Evolutionary conservation across 2,888 invertebrate genomes (phyloP).

Genomic region (Alloscopus bannaensis): DNA sequence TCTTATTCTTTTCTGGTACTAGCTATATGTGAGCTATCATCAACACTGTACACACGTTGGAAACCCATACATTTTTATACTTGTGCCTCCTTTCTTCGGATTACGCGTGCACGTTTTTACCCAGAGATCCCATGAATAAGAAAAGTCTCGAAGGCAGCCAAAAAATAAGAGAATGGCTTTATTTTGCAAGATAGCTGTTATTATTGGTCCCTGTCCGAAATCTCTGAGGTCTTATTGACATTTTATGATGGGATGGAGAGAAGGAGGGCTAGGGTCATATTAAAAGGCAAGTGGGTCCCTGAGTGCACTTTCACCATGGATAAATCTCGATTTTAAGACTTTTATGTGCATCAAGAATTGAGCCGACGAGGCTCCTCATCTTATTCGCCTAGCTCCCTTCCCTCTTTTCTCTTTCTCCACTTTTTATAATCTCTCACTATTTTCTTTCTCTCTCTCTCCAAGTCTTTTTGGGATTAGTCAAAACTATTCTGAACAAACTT

Average conservation of each 20-base stretch:
- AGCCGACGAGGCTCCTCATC: conserved; percentile 59
- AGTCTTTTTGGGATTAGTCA: conserved; percentile 57
- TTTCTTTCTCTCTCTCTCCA: conserved; percentile 44
- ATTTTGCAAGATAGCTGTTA: conserved; percentile 61
- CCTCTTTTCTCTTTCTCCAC: too few relatives aligned
- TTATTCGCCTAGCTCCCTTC: conserved; percentile 33
- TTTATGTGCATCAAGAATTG: conserved; percentile 68
- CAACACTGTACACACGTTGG: neutral
- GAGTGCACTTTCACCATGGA: conserved; percentile 69
- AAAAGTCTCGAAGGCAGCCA: conserved; percentile 46
- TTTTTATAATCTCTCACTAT: conserved; percentile 62
- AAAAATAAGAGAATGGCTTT: conserved; percentile 36
- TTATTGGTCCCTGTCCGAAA: conserved; percentile 64
- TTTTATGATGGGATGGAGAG: conserved; percentile 71
- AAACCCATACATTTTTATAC: neutral
- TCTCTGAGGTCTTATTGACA: conserved; percentile 71
- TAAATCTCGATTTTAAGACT: conserved; percentile 72
- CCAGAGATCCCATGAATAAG: neutral
- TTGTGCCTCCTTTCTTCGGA: conserved; percentile 5
- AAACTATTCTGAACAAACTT: conserved; percentile 58
- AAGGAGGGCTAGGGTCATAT: conserved; percentile 69
- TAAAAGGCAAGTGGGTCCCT: conserved; percentile 69
- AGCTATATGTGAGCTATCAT: too few relatives aligned
- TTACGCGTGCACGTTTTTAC: conserved; percentile 11
- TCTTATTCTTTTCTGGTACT: too few relatives aligned